phyloP scores from a whole-genome alignment of 1,140 invertebrate species.

The Oryzaephilus surinamensis region DNA sequence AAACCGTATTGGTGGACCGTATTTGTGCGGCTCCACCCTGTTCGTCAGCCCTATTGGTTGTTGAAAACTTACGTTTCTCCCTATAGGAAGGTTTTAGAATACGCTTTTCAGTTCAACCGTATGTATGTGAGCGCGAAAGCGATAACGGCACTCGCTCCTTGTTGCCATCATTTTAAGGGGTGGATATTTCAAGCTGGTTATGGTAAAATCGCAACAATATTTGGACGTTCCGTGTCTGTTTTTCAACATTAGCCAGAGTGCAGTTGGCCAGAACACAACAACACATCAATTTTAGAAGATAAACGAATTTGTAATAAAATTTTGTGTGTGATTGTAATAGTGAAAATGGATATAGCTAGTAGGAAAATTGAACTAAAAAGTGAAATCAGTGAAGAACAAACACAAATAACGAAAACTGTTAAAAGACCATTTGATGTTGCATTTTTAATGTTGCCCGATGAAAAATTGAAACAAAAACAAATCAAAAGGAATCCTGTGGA shows the following conservation, averaged over 20 bases:
- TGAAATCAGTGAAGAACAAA: constrained; percentile 23
- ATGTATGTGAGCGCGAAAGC: constrained; percentile 19
- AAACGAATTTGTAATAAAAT: neutral
- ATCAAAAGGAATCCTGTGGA: constrained; percentile 29
- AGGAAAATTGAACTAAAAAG: constrained; percentile 27
- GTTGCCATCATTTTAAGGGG: constrained; percentile 24
- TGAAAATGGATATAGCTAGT: constrained; percentile 28
- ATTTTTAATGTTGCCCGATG: constrained; percentile 76
- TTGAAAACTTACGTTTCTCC: constrained; percentile 34
- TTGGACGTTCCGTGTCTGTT: constrained; percentile 32
- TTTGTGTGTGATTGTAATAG: constrained; percentile 4
- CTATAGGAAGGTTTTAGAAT: constrained; percentile 34
- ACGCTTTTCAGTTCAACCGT: constrained; percentile 25
- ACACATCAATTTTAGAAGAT: neutral
- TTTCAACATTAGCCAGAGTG: constrained; percentile 33
- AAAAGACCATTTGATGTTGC: constrained; percentile 81
- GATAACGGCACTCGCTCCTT: constrained; percentile 23
- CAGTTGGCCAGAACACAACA: constrained; percentile 11
- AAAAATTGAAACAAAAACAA: constrained; percentile 59
- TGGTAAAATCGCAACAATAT: constrained; percentile 35
- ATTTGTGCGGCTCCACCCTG: constrained; percentile 33
- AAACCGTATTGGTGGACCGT: constrained; percentile 39
- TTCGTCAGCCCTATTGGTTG: constrained; percentile 32
- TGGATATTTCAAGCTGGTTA: too few species aligned
- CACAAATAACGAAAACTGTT: constrained; percentile 30